These are phyloP conservation scores for Anthoptus insignis DNA, from an alignment of 2,888 invertebrate genomes.

Conservation along the genomic window DNA sequence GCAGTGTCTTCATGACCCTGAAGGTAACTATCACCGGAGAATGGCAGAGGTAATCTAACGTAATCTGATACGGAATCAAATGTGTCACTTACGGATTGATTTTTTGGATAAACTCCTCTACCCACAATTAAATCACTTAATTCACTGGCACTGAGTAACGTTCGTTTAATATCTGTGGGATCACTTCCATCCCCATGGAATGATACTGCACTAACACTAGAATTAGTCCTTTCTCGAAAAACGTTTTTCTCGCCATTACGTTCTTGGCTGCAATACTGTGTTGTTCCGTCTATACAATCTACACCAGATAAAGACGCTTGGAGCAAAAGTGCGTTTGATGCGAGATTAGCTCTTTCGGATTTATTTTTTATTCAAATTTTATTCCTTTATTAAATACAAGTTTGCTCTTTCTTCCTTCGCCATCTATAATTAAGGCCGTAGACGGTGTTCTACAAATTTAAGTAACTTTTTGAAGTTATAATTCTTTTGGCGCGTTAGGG, in stretches of 20 bases:
- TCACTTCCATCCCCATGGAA: slow-evolving; percentile 97
- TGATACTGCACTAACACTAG: slow-evolving; percentile 93
- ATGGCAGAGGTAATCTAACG: slow-evolving; percentile 90
- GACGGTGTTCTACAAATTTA: too few species aligned
- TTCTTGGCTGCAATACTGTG: slow-evolving; percentile 69
- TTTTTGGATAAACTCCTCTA: slow-evolving; percentile 90
- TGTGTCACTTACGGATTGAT: slow-evolving; percentile 93
- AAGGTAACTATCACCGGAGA: slow-evolving; percentile 86
- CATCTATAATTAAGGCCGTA: too few species aligned
- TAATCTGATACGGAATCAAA: slow-evolving; percentile 97
- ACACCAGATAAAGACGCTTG: slow-evolving; percentile 63
- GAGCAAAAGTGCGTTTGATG: slow-evolving; percentile 59
- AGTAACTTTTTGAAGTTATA: too few species aligned
- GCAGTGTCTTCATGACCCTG: slow-evolving; percentile 87
- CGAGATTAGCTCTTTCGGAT: slow-evolving; percentile 72
- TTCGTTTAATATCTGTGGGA: slow-evolving; percentile 93
- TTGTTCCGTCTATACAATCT: slow-evolving; percentile 84
- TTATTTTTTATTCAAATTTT: slow-evolving; percentile 86
- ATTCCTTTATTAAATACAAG: too few species aligned
- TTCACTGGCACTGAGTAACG: slow-evolving; percentile 93
- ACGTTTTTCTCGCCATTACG: slow-evolving; percentile 76
- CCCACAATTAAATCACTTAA: slow-evolving; percentile 95
- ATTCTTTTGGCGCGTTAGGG: too few species aligned
- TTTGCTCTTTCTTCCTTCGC: too few species aligned
- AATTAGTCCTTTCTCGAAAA: slow-evolving; percentile 91